Evolutionary conservation across 2,797 vertebrate species (phyloP).

Genomic region (Semotilus atromaculatus): DNA sequence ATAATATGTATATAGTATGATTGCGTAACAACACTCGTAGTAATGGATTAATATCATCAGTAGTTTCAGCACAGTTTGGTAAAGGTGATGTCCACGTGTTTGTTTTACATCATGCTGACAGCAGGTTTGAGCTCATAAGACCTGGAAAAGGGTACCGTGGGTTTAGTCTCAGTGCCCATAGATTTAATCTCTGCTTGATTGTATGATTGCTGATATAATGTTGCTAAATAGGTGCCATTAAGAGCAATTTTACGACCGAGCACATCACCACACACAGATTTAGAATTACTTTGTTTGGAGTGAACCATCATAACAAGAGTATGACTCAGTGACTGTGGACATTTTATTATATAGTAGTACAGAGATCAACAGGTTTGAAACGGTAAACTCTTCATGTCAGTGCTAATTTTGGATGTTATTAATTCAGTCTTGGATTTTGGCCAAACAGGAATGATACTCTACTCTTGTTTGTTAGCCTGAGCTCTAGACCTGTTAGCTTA

Average conservation of each 20-base stretch:
- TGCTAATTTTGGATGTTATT: conserved; percentile 32
- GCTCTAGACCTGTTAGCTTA: background rate
- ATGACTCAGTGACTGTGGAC: conserved; percentile 13
- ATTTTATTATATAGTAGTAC: conserved; percentile 22
- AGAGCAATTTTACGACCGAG: background rate
- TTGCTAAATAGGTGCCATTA: conserved; percentile 11
- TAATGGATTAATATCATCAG: background rate
- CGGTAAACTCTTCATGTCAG: background rate
- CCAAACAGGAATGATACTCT: conserved; percentile 10
- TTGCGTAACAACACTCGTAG: background rate
- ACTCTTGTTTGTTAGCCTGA: background rate
- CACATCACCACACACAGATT: background rate
- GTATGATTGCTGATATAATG: background rate
- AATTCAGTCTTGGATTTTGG: conserved; percentile 1
- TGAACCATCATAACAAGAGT: conserved; percentile 11
- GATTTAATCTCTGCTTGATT: background rate
- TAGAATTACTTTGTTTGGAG: background rate
- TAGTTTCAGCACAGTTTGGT: background rate
- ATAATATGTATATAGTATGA: background rate
- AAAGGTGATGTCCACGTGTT: conserved; percentile 6
- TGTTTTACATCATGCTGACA: conserved; percentile 15
- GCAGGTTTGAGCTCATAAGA: background rate
- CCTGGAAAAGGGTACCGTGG: background rate
- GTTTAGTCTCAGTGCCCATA: background rate
- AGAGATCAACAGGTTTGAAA: conserved; percentile 38